phyloP scores from a whole-genome alignment of 2,113 vertebrate species.

The Bufo bufo region DNA sequence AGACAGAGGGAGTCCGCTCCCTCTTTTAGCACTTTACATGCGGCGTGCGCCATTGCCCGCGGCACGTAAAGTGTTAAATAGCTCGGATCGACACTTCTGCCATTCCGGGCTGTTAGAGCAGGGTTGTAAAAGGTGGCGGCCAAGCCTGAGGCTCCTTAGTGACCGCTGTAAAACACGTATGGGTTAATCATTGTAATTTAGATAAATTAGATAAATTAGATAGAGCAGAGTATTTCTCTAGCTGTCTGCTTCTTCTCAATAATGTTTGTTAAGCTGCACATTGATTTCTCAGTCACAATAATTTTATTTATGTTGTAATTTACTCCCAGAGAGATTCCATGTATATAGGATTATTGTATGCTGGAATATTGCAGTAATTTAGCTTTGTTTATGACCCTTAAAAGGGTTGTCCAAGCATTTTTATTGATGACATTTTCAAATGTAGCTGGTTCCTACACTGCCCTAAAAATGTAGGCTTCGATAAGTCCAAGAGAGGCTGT shows the following conservation, averaged over 20 bases:
- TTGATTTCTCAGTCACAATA: slow-evolving; percentile 16
- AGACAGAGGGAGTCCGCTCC: too few species aligned
- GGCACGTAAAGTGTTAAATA: too few species aligned
- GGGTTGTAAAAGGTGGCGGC: too few species aligned
- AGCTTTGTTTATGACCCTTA: neutral
- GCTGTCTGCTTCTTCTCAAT: neutral
- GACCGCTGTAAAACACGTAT: neutral
- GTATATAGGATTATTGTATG: neutral
- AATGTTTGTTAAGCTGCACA: neutral
- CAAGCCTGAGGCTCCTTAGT: neutral
- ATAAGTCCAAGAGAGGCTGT: too few species aligned
- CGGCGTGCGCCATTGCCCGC: too few species aligned
- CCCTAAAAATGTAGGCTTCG: too few species aligned
- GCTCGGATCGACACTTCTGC: too few species aligned
- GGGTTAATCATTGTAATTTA: neutral
- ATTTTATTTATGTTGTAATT: neutral
- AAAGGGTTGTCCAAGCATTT: too few species aligned
- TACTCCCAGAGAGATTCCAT: neutral
- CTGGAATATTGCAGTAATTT: neutral
- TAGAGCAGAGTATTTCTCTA: neutral
- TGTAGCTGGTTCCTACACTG: too few species aligned
- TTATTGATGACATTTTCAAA: too few species aligned
- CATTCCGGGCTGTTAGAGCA: too few species aligned
- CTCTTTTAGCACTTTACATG: too few species aligned
- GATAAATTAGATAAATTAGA: neutral